Base-by-base conservation (phyloP, 2,888 invertebrate genomes). In the Tridacna crocea region DNA sequence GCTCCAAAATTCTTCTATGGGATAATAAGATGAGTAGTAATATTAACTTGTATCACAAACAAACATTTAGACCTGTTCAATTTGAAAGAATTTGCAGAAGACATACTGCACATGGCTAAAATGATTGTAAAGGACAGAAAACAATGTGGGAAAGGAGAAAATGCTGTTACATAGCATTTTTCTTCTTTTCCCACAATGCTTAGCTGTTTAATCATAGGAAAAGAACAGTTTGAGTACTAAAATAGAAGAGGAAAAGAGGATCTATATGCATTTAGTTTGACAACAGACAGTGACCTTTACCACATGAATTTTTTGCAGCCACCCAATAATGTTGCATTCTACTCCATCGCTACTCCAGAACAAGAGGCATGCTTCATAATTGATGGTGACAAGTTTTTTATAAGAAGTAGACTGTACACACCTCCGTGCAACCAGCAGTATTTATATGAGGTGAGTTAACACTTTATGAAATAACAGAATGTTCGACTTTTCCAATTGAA, bases 271-370 rank as follows among this genome's bases (percentile, higher is more conserved):
- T 36, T 4, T 8, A 36, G 36, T 36, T 4, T 36, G 36, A 36
- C 36, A 36, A 8, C 36, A 36, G 36, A 36, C 3, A 36, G n/a
- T 36, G 8, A 36, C 8, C 36, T 36, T 36, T 36, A 36, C 36
- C 36, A 36, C 2, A 36, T 36, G 36, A 36, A 36, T 70, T 17
- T 61, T 47, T 88, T 89, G 15, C 88, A 93, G 93, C 83, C 89
- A 15, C 93, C 93, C 17, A 91, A 92, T 82, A 93, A 91, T 82
- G 88, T 86, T 11, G 77, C 92, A 19, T 74, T 73, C 13, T 93
- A 91, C 77, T 82, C 83, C 19, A 87, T 93, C 46, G 84, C 80
- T 17, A 51, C 27, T 12, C 27, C 81, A 11, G 55, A 55, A 26
- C 70, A n/a, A 22, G 70, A 70, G 3, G 88, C 87, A 0, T 91